Evolutionary conservation across 2,888 invertebrate genomes (phyloP).

Genomic region (Phalera bucephala): DNA sequence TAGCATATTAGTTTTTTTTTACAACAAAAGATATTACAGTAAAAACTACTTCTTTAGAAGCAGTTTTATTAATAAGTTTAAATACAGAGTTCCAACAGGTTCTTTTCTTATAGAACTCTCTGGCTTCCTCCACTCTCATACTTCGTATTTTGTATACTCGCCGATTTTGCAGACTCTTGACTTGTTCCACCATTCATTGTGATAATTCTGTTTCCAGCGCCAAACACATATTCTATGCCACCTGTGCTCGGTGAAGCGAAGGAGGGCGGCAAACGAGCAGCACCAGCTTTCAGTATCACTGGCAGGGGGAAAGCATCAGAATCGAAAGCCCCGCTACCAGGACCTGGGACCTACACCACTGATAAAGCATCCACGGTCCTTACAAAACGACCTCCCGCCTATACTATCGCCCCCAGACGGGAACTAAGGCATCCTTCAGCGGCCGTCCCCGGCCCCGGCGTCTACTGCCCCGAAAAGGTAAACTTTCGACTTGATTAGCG

Average conservation of each 20-base stretch:
- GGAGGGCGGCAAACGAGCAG: conserved; percentile 84
- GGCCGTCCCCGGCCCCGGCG: conserved; percentile 83
- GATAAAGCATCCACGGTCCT: conserved; percentile 77
- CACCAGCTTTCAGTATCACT: conserved; percentile 94
- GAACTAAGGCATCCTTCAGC: conserved; percentile 62
- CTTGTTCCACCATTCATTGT: too few species aligned
- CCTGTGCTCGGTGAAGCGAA: conserved; percentile 86
- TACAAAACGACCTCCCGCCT: conserved; percentile 87
- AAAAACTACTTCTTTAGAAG: too few species aligned
- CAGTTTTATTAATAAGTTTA: too few species aligned
- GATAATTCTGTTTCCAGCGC: conserved; percentile 84
- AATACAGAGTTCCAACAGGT: too few species aligned
- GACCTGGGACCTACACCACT: conserved; percentile 90
- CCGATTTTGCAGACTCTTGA: too few species aligned
- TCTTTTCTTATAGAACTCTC: too few species aligned
- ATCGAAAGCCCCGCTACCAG: conserved; percentile 84
- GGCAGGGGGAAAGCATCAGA: conserved; percentile 88
- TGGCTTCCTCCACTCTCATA: too few species aligned
- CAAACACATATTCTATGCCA: conserved; percentile 94
- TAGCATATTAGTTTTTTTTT: too few species aligned
- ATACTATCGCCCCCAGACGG: conserved; percentile 89
- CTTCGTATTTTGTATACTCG: too few species aligned
- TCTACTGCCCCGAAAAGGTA: conserved; percentile 86
- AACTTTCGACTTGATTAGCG: background rate
- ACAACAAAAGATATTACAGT: too few species aligned